Percentiles rank a stretch among this genome's conserved stretches.
These are phyloP conservation scores for Phalacrocorax aristotelis DNA, from an alignment of 2,113 vertebrate species.

Conservation along the genomic window DNA sequence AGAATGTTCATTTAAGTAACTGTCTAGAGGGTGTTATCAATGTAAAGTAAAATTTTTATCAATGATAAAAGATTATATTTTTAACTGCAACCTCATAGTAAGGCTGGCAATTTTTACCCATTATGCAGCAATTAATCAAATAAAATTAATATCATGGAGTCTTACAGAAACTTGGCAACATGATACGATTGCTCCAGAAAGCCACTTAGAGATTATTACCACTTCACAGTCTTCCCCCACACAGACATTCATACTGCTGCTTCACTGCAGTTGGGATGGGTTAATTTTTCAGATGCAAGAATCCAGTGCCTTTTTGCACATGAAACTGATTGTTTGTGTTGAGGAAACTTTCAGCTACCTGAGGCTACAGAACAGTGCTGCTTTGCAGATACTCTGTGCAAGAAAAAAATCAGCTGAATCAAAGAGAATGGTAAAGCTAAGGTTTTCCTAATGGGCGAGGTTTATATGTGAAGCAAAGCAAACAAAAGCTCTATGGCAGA, in stretches of 20 bases:
- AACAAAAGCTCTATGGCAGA: not conserved
- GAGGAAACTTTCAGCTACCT: not conserved
- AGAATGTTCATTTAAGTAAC: constrained; percentile 18
- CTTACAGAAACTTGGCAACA: constrained; percentile 35
- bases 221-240: not conserved
- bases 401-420: not conserved
- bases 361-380: not conserved
- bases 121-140: constrained; percentile 6
- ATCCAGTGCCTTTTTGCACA: not conserved
- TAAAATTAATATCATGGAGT: not conserved
- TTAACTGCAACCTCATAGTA: not conserved
- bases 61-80: constrained; percentile 8
- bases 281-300: not conserved
- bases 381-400: not conserved
- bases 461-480: constrained; percentile 15
- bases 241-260: not conserved
- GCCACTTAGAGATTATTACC: constrained; percentile 20
- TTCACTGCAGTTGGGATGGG: not conserved
- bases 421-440: constrained; percentile 9
- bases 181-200: not conserved
- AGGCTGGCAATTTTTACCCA: not conserved
- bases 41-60: constrained; percentile 3
- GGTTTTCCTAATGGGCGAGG: not conserved
- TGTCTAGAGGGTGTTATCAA: not conserved
- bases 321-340: not conserved